These are phyloP conservation scores for Numenius arquata DNA, from an alignment of 2,113 vertebrate genomes.

Conservation along the genomic window DNA sequence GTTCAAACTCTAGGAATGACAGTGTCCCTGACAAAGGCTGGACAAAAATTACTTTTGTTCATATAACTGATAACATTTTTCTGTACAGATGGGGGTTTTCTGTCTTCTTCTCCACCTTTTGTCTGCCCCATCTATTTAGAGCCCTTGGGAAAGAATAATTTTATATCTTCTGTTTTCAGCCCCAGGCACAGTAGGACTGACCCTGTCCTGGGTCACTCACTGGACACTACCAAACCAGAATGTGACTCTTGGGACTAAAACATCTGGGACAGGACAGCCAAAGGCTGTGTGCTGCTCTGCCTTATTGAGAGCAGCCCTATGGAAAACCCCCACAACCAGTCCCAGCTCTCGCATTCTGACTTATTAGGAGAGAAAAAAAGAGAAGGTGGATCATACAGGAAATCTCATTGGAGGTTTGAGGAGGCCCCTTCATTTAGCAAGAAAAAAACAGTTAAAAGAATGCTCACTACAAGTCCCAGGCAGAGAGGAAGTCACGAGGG, in stretches of 20 bases:
- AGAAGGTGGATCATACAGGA: background rate
- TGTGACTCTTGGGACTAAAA: background rate
- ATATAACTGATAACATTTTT: background rate
- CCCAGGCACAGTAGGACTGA: too few relatives aligned
- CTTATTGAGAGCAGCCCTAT: background rate
- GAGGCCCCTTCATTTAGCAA: background rate
- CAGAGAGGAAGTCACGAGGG: background rate
- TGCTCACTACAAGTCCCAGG: rapidly evolving
- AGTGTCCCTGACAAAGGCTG: background rate
- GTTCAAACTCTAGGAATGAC: background rate
- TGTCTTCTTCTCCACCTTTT: background rate
- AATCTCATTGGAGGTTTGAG: background rate
- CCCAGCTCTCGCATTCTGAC: background rate
- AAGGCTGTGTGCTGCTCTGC: background rate
- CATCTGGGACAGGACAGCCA: background rate
- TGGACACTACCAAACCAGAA: background rate
- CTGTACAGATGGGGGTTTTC: background rate
- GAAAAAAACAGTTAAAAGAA: background rate
- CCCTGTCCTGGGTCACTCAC: background rate
- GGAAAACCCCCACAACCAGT: background rate
- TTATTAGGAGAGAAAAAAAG: background rate
- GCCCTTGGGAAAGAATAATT: background rate
- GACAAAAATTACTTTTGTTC: background rate
- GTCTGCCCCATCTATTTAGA: background rate
- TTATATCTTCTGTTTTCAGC: background rate